phyloP scores from a whole-genome alignment of 2,888 invertebrate species.

The Thera britannica region DNA sequence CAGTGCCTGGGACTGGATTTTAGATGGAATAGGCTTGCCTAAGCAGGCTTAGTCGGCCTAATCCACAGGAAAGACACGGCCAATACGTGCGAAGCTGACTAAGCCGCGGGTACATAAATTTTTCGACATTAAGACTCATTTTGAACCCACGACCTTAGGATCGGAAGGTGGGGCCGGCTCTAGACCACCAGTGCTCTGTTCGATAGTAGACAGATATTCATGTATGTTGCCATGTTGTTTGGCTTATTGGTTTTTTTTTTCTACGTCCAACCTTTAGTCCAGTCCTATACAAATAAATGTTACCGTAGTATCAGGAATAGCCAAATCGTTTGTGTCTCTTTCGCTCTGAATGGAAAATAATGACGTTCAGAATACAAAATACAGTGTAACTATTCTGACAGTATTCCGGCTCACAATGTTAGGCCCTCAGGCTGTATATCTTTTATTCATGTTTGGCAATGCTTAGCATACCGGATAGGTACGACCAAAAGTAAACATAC shows the following conservation, averaged over 20 bases:
- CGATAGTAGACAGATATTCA: no score
- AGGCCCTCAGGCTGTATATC: not conserved
- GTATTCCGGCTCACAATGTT: not conserved
- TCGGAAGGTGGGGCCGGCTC: no score
- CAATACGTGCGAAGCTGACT: no score
- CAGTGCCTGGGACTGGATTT: no score
- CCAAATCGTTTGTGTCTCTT: not conserved
- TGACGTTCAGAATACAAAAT: not conserved
- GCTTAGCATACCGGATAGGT: constrained; percentile 1
- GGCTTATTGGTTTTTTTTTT: constrained; percentile 4
- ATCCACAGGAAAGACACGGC: no score
- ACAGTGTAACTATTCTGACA: constrained; percentile 2
- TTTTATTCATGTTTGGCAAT: constrained; percentile 4
- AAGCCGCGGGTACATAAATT: no score
- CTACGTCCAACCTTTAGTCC: constrained; percentile 1
- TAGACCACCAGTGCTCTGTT: no score
- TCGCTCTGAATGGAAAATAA: not conserved
- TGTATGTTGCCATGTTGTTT: no score
- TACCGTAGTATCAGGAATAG: not conserved
- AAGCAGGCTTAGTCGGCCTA: no score
- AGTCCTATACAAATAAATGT: not conserved
- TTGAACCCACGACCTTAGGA: no score
- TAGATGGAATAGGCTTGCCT: no score
- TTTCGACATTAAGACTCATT: no score
- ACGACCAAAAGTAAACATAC: not conserved